Base-by-base conservation (phyloP, 1,140 invertebrate genomes). In the Drosophila biarmipes region DNA sequence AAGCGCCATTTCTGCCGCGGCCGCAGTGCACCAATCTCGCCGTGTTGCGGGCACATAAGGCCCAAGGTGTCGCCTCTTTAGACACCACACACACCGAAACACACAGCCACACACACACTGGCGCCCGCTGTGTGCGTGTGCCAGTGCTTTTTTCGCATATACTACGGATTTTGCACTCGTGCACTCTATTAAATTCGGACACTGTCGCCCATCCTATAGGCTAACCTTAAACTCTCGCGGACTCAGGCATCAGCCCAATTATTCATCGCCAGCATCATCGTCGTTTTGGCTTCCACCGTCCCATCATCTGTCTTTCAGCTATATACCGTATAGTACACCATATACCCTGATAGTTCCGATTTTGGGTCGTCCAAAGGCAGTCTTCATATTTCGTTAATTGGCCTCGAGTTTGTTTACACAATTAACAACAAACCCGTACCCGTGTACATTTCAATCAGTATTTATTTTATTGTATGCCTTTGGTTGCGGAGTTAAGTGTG, bases 61-160 rank as follows among this genome's bases (percentile, higher is more conserved):
- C 40, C 49, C 82, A 86, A 86, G 82, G 82, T 86, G 82, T 86
- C 78, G 73, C 63, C 73, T 77, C 54, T 35, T 54, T 52, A 76
- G 52, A 63, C 53, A 67, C 46, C 35, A 24, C 29, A 27, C 14
- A 24, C 45, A 35, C 29, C 2, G n/a, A n/a, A 31, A 31, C 29
- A 10, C 8, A 10, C 29, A 31, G 10, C 0, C 40, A 80, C 56
- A 64, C 51, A 68, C 49, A 43, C 58, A 21, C 24, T 17, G 17
- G 17, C 58, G 48, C 54, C 14, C 11, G n/a, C 12, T 27, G 52
- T 56, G 49, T 42, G 19, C 12, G 51, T 80, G 40, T 55, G 17
- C 42, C 35, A 80, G 48, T 82, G 71, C 63, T 73, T 86, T 85
- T 86, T 85, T 85, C 68, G 78, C 78, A 74, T 85, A 80, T 56